Base-by-base conservation (phyloP, 2,113 vertebrate genomes). In the Ia io region DNA sequence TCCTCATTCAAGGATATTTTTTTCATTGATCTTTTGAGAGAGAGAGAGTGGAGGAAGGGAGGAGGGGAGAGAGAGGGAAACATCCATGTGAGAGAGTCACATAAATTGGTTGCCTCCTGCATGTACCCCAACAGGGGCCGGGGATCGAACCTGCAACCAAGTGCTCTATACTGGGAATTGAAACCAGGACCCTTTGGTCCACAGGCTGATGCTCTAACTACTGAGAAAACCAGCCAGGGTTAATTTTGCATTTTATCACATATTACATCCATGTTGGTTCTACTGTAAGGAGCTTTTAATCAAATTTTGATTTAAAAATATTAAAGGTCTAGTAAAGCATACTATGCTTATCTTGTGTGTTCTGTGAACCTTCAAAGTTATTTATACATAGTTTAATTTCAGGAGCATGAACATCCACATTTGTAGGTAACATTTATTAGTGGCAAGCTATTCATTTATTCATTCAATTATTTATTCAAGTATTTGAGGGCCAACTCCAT, bases 401-500 rank as follows among this genome's bases (percentile, higher is more conserved):
- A 84, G 44, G 70, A 88, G 40, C 84, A 77, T 6, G 17, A n/a
- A 79, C 53, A 89, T 30, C 3, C 28, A 30, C 25, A 67, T 86
- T 53, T 94, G 40, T 47, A 77, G 25, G 30, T 87, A 76, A 93
- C 16, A 84, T 40, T 53, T 90, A 59, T 32, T 32, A 84, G 47
- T 70, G 28, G 28, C 32, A 95, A 37, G 22, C 10, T 22, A 73
- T 80, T 79, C 11, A 71, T 32, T 78, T 73, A 84, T 44, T 88
- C 35, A 90, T 56, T 88, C n/a, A 76, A 40, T 76, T 59, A 96
- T 77, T 89, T 93, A 86, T 90, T 90, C 51, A 92, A 67, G 22
- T 70, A 84, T 89, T 65, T 61, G n/a, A 90, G 59, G 63, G 42
- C 30, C 49, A 44, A 53, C 32, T 73, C 20, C 23, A 76, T 1